Evolutionary conservation across 2,888 invertebrate species (phyloP), one percentile per base, ranked within the genome.

Genomic region (Tenthredo amoena): DNA sequence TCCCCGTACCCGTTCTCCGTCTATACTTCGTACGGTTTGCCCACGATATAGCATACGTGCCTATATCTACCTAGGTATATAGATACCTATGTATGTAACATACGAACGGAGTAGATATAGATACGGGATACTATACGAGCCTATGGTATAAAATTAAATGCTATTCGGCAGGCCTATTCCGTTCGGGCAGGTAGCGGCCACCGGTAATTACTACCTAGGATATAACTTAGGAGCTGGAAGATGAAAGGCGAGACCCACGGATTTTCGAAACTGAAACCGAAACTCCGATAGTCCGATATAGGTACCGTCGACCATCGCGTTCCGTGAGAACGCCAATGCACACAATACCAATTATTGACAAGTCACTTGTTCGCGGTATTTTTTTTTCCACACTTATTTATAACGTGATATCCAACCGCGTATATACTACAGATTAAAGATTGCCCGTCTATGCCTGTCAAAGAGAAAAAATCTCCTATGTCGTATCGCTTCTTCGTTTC

Each of bases 181-280:
- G 90, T 89, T 91, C 89, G 90, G 91, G 91, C 92, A 93, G 93
- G 93, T 93, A 93, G 93, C 93, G 92, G 93, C 93, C 93, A 93
- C 93, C 88, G 93, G 93, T 93, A 93, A 93, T 93, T 93, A 93
- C 93, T 92, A 92, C 92, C 92, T 92, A 89, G 68, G 87, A 87
- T 87, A 88, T 87, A 91, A 92, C 90, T 91, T 90, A 90, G 91
- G 90, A 88, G 89, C 88, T 89, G 89, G 87, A 86, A 89, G 90
- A 90, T 89, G 87, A 89, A 90, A 90, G 88, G 90, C 87, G 91
- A 90, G 90, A 89, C 87, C 88, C 86, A 88, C 86, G 87, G 87
- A 89, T 90, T 90, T 89, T 89, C 89, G 89, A 90, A 89, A 90
- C 87, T 88, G 88, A 90, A 89, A 89, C 88, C 87, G 87, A 88